phyloP scores from a whole-genome alignment of 2,113 vertebrate genomes.

The Podarcis cretensis region DNA sequence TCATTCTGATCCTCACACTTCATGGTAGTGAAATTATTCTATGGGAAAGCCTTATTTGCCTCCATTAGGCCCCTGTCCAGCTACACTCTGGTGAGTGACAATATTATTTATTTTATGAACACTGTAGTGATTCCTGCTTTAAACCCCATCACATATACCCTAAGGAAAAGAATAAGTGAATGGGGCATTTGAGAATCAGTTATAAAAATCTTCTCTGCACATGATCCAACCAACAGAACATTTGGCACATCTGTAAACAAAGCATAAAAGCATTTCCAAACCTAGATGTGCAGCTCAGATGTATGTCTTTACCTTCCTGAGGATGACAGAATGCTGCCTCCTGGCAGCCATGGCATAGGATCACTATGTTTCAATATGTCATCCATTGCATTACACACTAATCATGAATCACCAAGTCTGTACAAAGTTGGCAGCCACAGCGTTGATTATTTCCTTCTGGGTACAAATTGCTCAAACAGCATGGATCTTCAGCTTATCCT shows the following conservation, averaged over 20 bases:
- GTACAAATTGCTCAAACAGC: conserved; percentile 51
- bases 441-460: conserved; percentile 26
- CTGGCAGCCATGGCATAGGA: conserved; percentile 64
- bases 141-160: conserved; percentile 60
- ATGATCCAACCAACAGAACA: not conserved
- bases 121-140: conserved; percentile 54
- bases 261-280: conserved; percentile 34
- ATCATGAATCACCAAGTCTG: conserved; percentile 26
- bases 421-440: conserved; percentile 36
- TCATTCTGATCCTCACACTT: too few species aligned
- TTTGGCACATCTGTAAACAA: conserved; percentile 39
- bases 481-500: conserved; percentile 58
- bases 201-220: not conserved
- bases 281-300: conserved; percentile 55
- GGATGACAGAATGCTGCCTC: conserved; percentile 58
- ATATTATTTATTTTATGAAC: conserved; percentile 47
- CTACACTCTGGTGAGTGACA: not conserved
- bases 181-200: conserved; percentile 34
- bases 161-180: conserved; percentile 58
- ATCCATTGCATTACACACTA: conserved; percentile 45
- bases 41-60: too few species aligned
- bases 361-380: conserved; percentile 54
- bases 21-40: too few species aligned
- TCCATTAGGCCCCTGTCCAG: too few species aligned
- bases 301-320: conserved; percentile 51